Base-by-base conservation (phyloP, 2,888 invertebrate species). In the Caradrina kadenii region DNA sequence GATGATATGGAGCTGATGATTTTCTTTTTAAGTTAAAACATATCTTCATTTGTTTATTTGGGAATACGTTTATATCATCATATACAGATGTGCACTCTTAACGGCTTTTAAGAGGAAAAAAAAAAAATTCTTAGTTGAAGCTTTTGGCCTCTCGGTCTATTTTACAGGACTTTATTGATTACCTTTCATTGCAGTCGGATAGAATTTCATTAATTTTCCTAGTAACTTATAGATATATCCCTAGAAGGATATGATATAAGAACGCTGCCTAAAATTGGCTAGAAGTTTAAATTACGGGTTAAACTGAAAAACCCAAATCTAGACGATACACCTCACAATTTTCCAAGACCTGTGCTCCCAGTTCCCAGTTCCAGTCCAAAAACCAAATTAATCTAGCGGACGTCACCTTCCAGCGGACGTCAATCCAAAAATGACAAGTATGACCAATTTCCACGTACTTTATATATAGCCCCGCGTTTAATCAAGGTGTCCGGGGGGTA, bases 401-500 rank as follows among this genome's bases (percentile, higher is more conserved):
- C 71, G 77, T 83, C 74, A 71, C 72, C 75, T 60, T 78, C 49
- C 56, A 61, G 68, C 75, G 80, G 79, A 86, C 84, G 87, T 89
- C 88, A 88, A 86, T 86, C 83, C 88, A 86, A 86, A 87, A 87
- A 85, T 87, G 89, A 89, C 86, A 84, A 86, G 80, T 83, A 87
- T 82, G 86, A 87, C 83, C 83, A 79, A 77, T 86, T 89, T 89
- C 88, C 82, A 79, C 80, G 89, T 89, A 87, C 79, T 75, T 81
- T 90, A 92, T 91, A 89, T 89, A 93, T 92, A 93, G 89, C 72
- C 63, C 79, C 73, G 69, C 88, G 88, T 93, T 93, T 93, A 94
- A 94, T 94, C 93, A 94, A 94, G 94, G 94, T 94, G 92, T 87
- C 87, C 83, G 81, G 85, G 81, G 80, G 66, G 81, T 64, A 63